phyloP scores from a whole-genome alignment of 2,113 vertebrate genomes.

The Leiothrix lutea region DNA sequence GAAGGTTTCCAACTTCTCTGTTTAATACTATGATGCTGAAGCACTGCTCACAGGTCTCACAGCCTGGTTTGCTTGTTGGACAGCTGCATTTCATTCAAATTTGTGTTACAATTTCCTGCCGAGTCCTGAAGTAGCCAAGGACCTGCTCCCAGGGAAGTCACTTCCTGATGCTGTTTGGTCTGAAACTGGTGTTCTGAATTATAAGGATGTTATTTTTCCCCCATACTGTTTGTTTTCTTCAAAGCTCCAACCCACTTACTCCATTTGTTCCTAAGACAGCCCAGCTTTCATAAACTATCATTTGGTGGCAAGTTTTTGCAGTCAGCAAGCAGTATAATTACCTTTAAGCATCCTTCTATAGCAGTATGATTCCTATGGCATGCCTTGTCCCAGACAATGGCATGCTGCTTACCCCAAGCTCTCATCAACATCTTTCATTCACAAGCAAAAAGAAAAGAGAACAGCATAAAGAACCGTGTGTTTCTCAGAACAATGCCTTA shows the following conservation, averaged over 20 bases:
- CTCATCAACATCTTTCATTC: neutral
- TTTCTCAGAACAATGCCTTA: neutral
- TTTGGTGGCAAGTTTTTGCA: neutral
- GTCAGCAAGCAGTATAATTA: neutral
- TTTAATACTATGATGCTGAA: fast-evolving
- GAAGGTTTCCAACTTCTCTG: neutral
- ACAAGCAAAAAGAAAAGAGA: neutral
- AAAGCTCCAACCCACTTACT: neutral
- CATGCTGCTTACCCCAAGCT: neutral
- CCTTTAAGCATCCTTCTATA: neutral
- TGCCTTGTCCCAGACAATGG: neutral
- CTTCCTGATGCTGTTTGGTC: fast-evolving
- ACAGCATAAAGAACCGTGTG: neutral
- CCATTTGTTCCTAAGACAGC: neutral
- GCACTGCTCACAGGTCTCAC: neutral
- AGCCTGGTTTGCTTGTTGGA: neutral
- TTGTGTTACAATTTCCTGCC: neutral
- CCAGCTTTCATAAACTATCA: neutral
- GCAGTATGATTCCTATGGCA: neutral
- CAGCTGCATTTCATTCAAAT: neutral
- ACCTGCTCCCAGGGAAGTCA: neutral
- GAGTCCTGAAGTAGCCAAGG: neutral
- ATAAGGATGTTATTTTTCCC: neutral
- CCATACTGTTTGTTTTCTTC: neutral
- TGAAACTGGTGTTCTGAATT: neutral